Evolutionary conservation across 2,113 vertebrate genomes (phyloP), one percentile per base, ranked within the genome.

Genomic region (Heterotis niloticus): DNA sequence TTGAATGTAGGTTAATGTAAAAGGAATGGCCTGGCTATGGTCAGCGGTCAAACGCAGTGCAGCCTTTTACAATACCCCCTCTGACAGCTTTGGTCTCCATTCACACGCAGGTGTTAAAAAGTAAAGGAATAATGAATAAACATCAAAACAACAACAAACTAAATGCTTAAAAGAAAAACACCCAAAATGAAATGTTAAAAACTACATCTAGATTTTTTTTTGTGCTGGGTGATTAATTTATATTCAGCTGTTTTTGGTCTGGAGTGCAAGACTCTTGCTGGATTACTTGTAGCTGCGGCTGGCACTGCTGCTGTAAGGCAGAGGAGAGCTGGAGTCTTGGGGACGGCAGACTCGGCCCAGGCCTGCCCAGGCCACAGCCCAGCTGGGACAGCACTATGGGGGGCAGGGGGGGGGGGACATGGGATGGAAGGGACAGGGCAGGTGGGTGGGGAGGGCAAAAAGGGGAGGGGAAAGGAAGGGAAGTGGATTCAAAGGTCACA

Each of bases 261-360:
- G 87, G 89, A 91, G 89, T 88, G 60, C n/a, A 92, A 86, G 86
- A 89, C 85, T 76, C 81, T 88, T 82, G 95, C 95, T 94, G 94
- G 90, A 96, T 99, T 99, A 98, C 95, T 98, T 98, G 95, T 90
- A 96, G 95, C 92, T 97, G 95, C 90, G 96, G 96, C 92, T 95
- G 96, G 93, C 96, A 96, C 87, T 95, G 95, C 88, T 83, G 90
- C 82, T 93, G 92, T 86, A 91, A 91, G 89, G 91, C 89, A 90
- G 91, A 86, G 86, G 92, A 91, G 87, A 93, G 95, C 94, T 96
- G 96, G 93, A 97, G 91, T 94, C 94, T 95, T 92, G 96, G 94
- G 91, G 94, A 94, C 88, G 95, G 95, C 90, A 94, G 93, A 91
- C 91, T 94, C 93, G 94, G 94, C 93, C 95, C 95, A 89, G 94